Evolutionary conservation across 2,113 vertebrate species (phyloP), one percentile per base, ranked within the genome.

Genomic region (Holacanthus passer): DNA sequence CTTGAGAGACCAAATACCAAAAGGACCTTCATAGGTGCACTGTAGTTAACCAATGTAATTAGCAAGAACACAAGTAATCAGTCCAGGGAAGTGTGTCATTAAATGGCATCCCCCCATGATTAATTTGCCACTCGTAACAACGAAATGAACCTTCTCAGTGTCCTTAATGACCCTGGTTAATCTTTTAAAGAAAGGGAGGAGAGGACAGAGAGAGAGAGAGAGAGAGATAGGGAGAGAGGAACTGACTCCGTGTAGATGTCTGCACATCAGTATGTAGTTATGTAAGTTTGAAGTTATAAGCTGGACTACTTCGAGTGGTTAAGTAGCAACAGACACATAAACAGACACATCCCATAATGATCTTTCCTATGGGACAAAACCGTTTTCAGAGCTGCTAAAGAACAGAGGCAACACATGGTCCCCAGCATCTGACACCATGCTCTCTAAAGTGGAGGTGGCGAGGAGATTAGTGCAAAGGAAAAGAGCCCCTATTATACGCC

Each of bases 31-130:
- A 92, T 92, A 82, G 84, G 77, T 92, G 90, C 92, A 93, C 89
- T 94, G 92, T 95, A 94, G 92, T 93, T 95, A 94, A 95, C 89
- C 84, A 83, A 75, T 89, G 94, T 96, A 96, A 97, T 98, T 97
- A 97, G 95, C 95, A 96, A 88, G 92, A 95, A 96, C 96, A 95
- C 94, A 96, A 90, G 95, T 95, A 94, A 94, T 96, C 95, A 96
- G 95, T 90, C 94, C 93, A 95, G 95, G 93, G 93, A 93, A 94
- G 93, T 93, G 95, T 96, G 96, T 96, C 95, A 95, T 95, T 95
- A 95, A 96, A 97, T 95, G 93, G 95, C 95, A 95, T 94, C 93
- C 96, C 94, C 81, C 90, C 85, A 95, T 95, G 95, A 98, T 97
- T 96, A 96, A 94, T 97, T 97, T 96, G 95, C 95, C 89, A 93